Base-by-base conservation (phyloP, 23 tunicate genomes). In the Trididemnum clinides region DNA sequence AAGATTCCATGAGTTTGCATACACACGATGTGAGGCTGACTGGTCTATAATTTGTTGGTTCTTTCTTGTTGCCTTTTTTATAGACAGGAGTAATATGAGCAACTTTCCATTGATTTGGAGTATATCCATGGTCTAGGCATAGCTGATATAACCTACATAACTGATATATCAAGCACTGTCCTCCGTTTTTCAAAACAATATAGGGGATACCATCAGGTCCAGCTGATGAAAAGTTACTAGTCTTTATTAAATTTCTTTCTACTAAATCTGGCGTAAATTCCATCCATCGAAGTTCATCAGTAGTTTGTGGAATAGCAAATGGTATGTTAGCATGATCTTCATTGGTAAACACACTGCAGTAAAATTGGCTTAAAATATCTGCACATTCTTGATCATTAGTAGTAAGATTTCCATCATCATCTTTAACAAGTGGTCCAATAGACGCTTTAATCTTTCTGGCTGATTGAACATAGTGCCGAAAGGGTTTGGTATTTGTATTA, bases 1-100 rank as follows among this genome's bases (percentile, higher is more conserved):
- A 18, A 10, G 59, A 27, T 39, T 76, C 71, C 82, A 76, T 37
- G 18, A 76, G 62, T 28, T 76, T 76, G 25, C 66, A 59, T 3
- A 59, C 66, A 59, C 66, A 59, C 37, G 39, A 32, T 3, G 77
- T 70, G 6, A 70, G 39, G 22, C 39, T 32, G 39, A 70, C 77
- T 6, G 77, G 77, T 12, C 77, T 12, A n/a, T 70, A 70, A 28
- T 70, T 70, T 6, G 6, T 6, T 22, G 77, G 39, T 33, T 70
- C 77, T 33, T 70, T 32, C 18, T 25, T 33, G 18, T 44, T 44
- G 15, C 54, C 54, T 44, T 44, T 44, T 44, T 44, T 44, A 44
- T 7, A 44, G 15, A 44, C 15, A 44, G 54, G 54, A 15, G 54
- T 44, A 10, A 44, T 15, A 44, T 44, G 15, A 10, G 54, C 54